Conservation (phyloP, 2,888 invertebrate genomes). For the Prionchulus punctatus region DNA sequence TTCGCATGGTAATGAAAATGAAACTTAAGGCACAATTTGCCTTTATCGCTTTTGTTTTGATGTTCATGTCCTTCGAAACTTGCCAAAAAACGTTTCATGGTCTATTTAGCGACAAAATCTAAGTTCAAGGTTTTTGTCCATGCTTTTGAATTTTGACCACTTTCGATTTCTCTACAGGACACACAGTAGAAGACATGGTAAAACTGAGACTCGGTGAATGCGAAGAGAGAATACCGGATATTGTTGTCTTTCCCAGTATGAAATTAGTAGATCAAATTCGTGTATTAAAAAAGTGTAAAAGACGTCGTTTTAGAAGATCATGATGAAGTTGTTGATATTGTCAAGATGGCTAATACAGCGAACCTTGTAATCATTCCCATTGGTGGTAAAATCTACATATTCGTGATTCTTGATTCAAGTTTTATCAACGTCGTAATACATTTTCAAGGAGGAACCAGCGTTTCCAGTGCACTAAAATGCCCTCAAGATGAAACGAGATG, state of each 20-base stretch:
- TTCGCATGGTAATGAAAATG: background rate
- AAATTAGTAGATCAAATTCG: too few relatives aligned
- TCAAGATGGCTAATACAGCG: slow-evolving; percentile 54
- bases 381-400: slow-evolving; percentile 48
- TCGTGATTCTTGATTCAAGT: too few relatives aligned
- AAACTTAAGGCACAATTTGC: background rate
- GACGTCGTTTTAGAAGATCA: background rate
- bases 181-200: slow-evolving; percentile 75
- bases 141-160: too few relatives aligned
- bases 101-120: too few relatives aligned
- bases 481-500: slow-evolving; percentile 58
- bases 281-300: too few relatives aligned
- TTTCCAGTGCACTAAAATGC: slow-evolving; percentile 69
- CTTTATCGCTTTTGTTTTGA: background rate
- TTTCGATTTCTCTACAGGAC: slow-evolving; percentile 36
- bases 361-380: slow-evolving; percentile 73
- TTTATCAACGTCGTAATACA: too few relatives aligned
- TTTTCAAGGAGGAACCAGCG: slow-evolving; percentile 60
- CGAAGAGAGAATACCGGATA: slow-evolving; percentile 62
- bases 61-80: background rate
- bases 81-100: too few relatives aligned
- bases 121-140: too few relatives aligned
- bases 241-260: slow-evolving; percentile 69
- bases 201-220: slow-evolving; percentile 54
- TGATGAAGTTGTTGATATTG: slow-evolving; percentile 39